These are phyloP conservation scores for Pogonomyrmex californicus DNA, from an alignment of 1,140 invertebrate species.

Conservation along the genomic window DNA sequence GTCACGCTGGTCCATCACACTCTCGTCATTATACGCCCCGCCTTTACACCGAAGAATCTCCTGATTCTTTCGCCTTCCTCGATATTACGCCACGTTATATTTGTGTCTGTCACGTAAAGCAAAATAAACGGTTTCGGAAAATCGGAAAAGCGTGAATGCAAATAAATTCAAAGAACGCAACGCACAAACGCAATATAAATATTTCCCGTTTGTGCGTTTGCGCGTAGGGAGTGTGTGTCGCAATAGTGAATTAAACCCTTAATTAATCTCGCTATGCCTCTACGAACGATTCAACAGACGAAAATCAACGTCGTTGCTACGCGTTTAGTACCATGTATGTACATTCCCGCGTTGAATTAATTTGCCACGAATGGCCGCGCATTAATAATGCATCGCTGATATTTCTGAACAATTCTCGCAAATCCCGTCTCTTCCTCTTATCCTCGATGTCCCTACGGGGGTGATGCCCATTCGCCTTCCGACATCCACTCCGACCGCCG, in stretches of 20 bases:
- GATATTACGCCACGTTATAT: too few relatives aligned
- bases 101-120: background rate
- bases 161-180: background rate
- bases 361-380: background rate
- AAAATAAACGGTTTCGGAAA: background rate
- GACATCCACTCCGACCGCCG: background rate
- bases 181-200: background rate
- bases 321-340: background rate
- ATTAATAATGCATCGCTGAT: conserved; percentile 19
- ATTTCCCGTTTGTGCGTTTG: background rate
- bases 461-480: conserved; percentile 3
- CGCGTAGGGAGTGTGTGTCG: background rate
- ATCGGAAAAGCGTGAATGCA: background rate
- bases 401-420: conserved; percentile 33
- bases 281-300: conserved; percentile 11
- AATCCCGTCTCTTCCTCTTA: background rate
- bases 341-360: conserved; percentile 9
- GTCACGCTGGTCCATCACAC: conserved; percentile 23
- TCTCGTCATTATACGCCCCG: conserved; percentile 21
- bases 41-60: background rate
- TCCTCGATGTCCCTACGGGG: background rate
- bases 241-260: conserved; percentile 8
- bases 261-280: conserved; percentile 9
- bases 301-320: conserved; percentile 25
- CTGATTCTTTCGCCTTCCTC: background rate